phyloP scores from a whole-genome alignment of 2,888 invertebrate genomes.

The Sicus ferrugineus region DNA sequence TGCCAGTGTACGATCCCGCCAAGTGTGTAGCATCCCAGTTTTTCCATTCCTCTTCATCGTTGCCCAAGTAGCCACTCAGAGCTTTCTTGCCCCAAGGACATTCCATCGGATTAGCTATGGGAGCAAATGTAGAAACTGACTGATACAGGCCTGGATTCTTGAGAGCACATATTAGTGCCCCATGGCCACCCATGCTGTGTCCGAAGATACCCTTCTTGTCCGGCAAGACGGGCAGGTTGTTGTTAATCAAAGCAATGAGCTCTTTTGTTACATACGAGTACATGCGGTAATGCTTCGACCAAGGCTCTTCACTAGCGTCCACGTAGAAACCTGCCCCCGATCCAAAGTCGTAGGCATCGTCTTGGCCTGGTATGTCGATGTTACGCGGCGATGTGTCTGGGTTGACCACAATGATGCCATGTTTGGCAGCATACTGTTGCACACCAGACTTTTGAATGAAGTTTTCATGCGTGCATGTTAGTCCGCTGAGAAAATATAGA shows the following conservation, averaged over 20 bases:
- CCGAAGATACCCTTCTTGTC: conserved; percentile 80
- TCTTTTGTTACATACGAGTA: conserved; percentile 92
- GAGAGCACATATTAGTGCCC: conserved; percentile 87
- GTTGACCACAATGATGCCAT: conserved; percentile 86
- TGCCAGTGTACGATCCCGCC: conserved; percentile 82
- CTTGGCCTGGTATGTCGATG: conserved; percentile 87
- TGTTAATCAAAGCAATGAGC: conserved; percentile 76
- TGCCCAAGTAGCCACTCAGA: conserved; percentile 81
- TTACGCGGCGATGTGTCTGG: conserved; percentile 97
- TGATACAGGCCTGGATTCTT: conserved; percentile 89
- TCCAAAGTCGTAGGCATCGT: conserved; percentile 94
- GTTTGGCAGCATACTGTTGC: conserved; percentile 86
- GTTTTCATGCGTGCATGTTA: conserved; percentile 94
- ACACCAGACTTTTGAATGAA: conserved; percentile 96
- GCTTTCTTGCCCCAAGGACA: conserved; percentile 91
- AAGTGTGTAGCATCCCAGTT: conserved; percentile 91
- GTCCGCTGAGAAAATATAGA: conserved; percentile 89
- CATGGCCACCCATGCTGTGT: conserved; percentile 98
- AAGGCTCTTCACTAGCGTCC: conserved; percentile 89
- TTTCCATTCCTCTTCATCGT: conserved; percentile 73
- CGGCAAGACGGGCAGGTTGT: conserved; percentile 74
- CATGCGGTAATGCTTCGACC: conserved; percentile 94
- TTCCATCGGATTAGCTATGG: conserved; percentile 87
- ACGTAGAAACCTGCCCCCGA: conserved; percentile 95
- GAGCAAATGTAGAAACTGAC: conserved; percentile 93